Evolutionary conservation across 2,113 vertebrate genomes (phyloP).

Genomic region (Oreocharis arfaki): DNA sequence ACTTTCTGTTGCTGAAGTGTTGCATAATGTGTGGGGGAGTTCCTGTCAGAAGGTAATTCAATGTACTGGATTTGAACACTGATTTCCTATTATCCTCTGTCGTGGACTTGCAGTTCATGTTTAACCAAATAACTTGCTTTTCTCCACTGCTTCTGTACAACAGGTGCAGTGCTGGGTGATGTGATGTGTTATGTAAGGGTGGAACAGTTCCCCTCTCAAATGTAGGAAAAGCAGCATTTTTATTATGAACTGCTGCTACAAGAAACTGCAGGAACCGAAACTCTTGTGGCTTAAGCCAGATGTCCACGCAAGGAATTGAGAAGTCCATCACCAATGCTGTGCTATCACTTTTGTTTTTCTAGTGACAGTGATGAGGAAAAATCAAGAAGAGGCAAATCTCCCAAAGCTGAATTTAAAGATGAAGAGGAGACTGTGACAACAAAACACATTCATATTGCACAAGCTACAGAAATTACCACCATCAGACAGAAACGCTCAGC

Average conservation of each 20-base stretch:
- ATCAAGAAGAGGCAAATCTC: constrained; percentile 81
- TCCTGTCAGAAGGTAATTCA: constrained; percentile 14
- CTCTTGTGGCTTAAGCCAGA: neutral
- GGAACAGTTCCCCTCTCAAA: neutral
- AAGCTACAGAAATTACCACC: constrained; percentile 92
- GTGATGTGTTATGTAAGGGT: neutral
- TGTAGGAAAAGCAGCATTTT: neutral
- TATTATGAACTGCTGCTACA: neutral
- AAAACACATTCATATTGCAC: constrained; percentile 90
- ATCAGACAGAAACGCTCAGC: constrained; percentile 87
- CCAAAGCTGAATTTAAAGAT: constrained; percentile 90
- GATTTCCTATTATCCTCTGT: constrained; percentile 21
- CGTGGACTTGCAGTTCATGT: neutral
- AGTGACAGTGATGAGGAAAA: constrained; percentile 90
- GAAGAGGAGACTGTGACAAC: constrained; percentile 94
- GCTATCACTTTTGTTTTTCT: constrained; percentile 63
- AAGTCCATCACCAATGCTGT: neutral
- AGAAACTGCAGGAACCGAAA: neutral
- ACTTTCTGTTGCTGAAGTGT: neutral
- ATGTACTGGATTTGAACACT: neutral
- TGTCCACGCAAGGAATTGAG: neutral
- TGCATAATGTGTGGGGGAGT: neutral
- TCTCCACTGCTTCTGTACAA: neutral
- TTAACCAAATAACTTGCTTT: neutral
- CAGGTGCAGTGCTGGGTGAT: neutral